phyloP scores from a whole-genome alignment of 2,797 vertebrate species.

The Galaxias olidus region DNA sequence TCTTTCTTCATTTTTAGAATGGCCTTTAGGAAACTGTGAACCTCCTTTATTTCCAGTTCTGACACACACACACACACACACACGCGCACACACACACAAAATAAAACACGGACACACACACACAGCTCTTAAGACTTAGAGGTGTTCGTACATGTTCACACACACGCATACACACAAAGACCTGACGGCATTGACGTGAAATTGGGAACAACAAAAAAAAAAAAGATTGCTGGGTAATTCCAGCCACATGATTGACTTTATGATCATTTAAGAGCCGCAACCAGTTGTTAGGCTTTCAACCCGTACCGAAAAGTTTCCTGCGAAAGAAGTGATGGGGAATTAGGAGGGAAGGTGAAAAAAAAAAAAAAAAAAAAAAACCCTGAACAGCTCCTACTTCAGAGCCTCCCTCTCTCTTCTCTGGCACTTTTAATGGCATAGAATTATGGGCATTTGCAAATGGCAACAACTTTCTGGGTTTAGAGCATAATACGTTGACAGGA shows the following conservation, averaged over 20 bases:
- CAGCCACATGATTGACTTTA: conserved; percentile 96
- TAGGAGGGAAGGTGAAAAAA: conserved; percentile 73
- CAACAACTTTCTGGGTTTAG: conserved; percentile 84
- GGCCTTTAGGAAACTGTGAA: too few relatives aligned
- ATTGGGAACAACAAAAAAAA: conserved; percentile 89
- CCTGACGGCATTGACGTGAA: conserved; percentile 76
- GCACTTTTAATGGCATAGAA: conserved; percentile 86
- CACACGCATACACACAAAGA: conserved; percentile 59
- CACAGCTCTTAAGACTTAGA: too few relatives aligned
- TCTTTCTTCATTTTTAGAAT: background rate
- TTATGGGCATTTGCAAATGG: conserved; percentile 82
- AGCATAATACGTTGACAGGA: conserved; percentile 84
- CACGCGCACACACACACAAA: conserved; percentile 28
- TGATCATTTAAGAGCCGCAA: conserved; percentile 90
- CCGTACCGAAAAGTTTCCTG: conserved; percentile 85
- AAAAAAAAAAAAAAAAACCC: conserved; percentile 65
- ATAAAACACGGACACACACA: background rate
- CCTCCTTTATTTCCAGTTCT: conserved; percentile 26
- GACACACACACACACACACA: conserved; percentile 12
- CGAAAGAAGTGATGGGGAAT: conserved; percentile 84
- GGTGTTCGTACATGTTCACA: conserved; percentile 29
- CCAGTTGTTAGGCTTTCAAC: conserved; percentile 94
- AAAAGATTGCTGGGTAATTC: conserved; percentile 91
- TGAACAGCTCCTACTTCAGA: conserved; percentile 49
- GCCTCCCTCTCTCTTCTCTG: conserved; percentile 63